These are phyloP conservation scores for Syngnathus typhle DNA, from an alignment of 2,113 vertebrate genomes.

Conservation along the genomic window DNA sequence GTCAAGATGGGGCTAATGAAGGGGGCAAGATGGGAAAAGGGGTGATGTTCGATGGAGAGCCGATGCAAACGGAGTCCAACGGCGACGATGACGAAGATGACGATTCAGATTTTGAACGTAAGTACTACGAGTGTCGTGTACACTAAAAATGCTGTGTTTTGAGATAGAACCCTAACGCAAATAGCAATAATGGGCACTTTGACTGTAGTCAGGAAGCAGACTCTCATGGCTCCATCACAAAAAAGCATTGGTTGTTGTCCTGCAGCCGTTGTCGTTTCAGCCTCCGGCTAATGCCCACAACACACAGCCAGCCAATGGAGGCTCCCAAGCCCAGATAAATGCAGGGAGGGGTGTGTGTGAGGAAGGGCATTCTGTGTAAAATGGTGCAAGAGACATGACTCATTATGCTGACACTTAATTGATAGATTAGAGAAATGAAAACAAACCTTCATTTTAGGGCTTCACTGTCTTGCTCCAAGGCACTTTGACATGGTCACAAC, in stretches of 20 bases:
- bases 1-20: slow-evolving; percentile 67
- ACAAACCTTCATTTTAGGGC: too few relatives aligned
- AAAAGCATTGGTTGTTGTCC: not conserved
- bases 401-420: not conserved
- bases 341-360: not conserved
- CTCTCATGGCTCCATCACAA: too few relatives aligned
- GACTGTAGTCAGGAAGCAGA: too few relatives aligned
- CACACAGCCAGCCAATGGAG: not conserved
- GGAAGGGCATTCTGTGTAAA: not conserved
- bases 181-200: too few relatives aligned
- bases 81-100: slow-evolving; percentile 81
- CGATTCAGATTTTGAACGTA: slow-evolving; percentile 89
- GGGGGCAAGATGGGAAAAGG: slow-evolving; percentile 65
- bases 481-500: too few relatives aligned
- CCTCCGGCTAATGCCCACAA: not conserved
- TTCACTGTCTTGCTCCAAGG: too few relatives aligned
- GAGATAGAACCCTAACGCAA: too few relatives aligned
- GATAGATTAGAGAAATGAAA: too few relatives aligned
- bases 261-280: not conserved
- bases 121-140: slow-evolving; percentile 40
- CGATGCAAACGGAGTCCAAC: slow-evolving; percentile 83
- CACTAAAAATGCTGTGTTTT: not conserved
- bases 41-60: slow-evolving; percentile 78
- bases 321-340: not conserved
- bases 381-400: not conserved